Evolutionary conservation across 2,113 vertebrate genomes (phyloP).

Genomic region (Tamias sibiricus): DNA sequence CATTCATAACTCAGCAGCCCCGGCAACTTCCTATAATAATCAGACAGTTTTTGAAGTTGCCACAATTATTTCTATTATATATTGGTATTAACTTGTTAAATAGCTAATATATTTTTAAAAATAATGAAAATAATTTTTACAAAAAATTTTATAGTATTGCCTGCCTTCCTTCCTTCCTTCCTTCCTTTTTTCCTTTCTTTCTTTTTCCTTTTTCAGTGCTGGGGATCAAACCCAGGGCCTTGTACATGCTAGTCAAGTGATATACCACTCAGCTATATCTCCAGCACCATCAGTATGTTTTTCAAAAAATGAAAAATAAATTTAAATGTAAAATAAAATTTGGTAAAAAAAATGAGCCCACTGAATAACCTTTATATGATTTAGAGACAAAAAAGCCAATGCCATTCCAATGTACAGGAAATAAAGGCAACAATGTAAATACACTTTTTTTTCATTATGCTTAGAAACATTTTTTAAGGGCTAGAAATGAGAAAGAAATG

Average conservation of each 20-base stretch:
- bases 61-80: neutral
- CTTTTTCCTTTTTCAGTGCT: too few species aligned
- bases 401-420: neutral
- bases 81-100: neutral
- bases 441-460: neutral
- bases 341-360: neutral
- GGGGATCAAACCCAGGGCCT: neutral
- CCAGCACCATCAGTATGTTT: neutral
- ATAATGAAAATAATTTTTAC: neutral
- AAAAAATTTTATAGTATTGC: neutral
- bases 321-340: conserved; percentile 39
- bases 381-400: neutral
- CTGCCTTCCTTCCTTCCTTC: too few species aligned
- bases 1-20: too few species aligned
- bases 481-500: neutral
- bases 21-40: neutral
- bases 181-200: too few species aligned
- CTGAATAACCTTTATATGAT: neutral
- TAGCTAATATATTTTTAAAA: neutral
- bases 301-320: conserved; percentile 1
- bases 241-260: neutral
- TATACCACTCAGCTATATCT: neutral
- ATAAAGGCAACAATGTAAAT: neutral
- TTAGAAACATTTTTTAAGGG: neutral
- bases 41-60: neutral